phyloP scores from a whole-genome alignment of 2,888 invertebrate species.

The Stenolophus ochropezus region DNA sequence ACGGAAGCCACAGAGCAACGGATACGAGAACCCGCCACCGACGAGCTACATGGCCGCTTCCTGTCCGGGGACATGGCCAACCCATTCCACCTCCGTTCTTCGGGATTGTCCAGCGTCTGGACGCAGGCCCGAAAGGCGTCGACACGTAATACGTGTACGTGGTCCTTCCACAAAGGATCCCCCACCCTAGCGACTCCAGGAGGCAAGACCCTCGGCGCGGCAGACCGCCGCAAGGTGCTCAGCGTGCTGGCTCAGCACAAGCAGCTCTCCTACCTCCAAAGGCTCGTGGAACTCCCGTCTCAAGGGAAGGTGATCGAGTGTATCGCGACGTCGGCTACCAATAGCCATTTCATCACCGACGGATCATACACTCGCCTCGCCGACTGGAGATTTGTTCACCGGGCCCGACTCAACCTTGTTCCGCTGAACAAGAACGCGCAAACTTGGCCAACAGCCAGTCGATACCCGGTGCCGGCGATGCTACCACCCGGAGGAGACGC shows the following conservation, averaged over 20 bases:
- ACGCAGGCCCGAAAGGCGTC: conserved; percentile 63
- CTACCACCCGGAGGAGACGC: conserved; percentile 65
- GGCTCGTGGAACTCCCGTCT: background rate
- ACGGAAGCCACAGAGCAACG: too few relatives aligned
- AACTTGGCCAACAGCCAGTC: too few relatives aligned
- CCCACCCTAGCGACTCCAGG: conserved; percentile 63
- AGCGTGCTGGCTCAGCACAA: background rate
- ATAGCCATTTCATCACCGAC: conserved; percentile 67
- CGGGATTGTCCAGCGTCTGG: conserved; percentile 62
- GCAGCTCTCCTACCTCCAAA: background rate
- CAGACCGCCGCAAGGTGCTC: conserved; percentile 48
- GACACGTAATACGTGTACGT: conserved; percentile 60
- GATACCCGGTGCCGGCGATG: conserved; percentile 1
- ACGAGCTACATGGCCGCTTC: background rate
- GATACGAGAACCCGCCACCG: too few relatives aligned
- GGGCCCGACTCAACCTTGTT: conserved; percentile 67
- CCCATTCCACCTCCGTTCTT: conserved; percentile 47
- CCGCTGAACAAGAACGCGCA: conserved; percentile 64
- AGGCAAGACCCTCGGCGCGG: too few relatives aligned
- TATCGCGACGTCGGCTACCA: conserved; percentile 15
- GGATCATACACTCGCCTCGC: too few relatives aligned
- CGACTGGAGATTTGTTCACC: too few relatives aligned
- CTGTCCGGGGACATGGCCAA: background rate
- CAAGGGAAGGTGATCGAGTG: conserved; percentile 33
- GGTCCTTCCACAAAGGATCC: conserved; percentile 62